Evolutionary conservation across 1,140 invertebrate species (phyloP), one percentile per base, ranked within the genome.

Genomic region (Oscheius sp.): DNA sequence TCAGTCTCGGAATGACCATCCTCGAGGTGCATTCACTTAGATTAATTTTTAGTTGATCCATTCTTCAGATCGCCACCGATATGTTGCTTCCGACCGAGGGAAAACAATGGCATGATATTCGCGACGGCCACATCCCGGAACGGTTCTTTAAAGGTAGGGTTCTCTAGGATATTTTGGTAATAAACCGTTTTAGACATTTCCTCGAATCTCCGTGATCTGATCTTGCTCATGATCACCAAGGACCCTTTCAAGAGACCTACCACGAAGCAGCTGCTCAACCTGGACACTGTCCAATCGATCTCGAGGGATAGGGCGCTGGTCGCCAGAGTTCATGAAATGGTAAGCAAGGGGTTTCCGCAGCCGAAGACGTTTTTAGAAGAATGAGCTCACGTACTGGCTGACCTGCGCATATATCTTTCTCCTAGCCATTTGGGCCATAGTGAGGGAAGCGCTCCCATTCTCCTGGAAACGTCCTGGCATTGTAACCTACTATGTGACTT

Each of bases 11-110:
- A 34, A 69, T 86, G 86, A 74, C 87, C 87, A 34, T 89, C 87
- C 18, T 89, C 89, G 79, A 88, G 64, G 59, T 69, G n/a, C 7
- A 23, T 55, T 55, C 7, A 20, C 7, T 23, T 20, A 13, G 38
- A 10, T 42, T 13, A 23, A 15, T 0, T 59, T 23, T 15, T 59
- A 31, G 15, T 23, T 23, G 18, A 68, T 31, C 32, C 35, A n/a
- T 28, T 77, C 91, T 68, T 23, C n/a, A 68, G 66, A 31, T 68
- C 46, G 88, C 90, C 2, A 88, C 88, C 79, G 90, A 91, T 84
- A 85, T 91, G 62, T 89, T 91, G 74, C 84, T 92, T 42, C 91
- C 91, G 2, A 81, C 86, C 71, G 87, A 88, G 78, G 91, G 90
- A 10, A 86, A 88, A 1, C 84, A 88, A 3, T 92, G 91, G 91